Evolutionary conservation across 2,888 invertebrate genomes (phyloP).

Genomic region (Scaptomyza tumidula): DNA sequence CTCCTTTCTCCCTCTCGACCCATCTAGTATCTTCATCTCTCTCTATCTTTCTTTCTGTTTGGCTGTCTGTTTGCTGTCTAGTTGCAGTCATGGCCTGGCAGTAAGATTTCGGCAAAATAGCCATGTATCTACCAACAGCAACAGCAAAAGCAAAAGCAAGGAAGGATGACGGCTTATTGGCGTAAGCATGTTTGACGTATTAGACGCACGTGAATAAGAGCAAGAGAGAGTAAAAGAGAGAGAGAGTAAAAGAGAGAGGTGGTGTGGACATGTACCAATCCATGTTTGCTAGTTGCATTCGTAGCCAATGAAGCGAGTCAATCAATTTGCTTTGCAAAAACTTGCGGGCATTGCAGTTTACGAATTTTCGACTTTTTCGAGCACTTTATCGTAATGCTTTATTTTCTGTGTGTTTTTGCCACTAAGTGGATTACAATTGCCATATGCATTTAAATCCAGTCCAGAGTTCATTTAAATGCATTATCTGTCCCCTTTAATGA

Average conservation of each 20-base stretch:
- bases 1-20: constrained; percentile 18
- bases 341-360: constrained; percentile 18
- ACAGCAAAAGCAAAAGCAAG: constrained; percentile 11
- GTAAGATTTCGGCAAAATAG: constrained; percentile 66
- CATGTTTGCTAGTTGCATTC: constrained; percentile 37
- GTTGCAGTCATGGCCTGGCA: constrained; percentile 58
- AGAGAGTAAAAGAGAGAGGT: not conserved
- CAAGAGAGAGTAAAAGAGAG: not conserved
- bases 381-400: constrained; percentile 25
- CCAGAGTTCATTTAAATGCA: constrained; percentile 52
- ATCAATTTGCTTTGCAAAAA: constrained; percentile 63
- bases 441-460: constrained; percentile 47
- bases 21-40: not conserved
- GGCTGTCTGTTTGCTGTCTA: constrained; percentile 56
- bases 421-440: constrained; percentile 55
- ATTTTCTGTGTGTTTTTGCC: constrained; percentile 12
- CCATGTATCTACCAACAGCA: constrained; percentile 9
- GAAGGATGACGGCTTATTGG: constrained; percentile 76
- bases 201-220: constrained; percentile 56
- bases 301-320: constrained; percentile 68
- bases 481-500: constrained; percentile 63
- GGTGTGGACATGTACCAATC: too few relatives aligned
- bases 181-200: constrained; percentile 78
- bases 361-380: not conserved
- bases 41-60: constrained; percentile 2